phyloP scores from a whole-genome alignment of 2,113 vertebrate species.

The Microtus ochrogaster region DNA sequence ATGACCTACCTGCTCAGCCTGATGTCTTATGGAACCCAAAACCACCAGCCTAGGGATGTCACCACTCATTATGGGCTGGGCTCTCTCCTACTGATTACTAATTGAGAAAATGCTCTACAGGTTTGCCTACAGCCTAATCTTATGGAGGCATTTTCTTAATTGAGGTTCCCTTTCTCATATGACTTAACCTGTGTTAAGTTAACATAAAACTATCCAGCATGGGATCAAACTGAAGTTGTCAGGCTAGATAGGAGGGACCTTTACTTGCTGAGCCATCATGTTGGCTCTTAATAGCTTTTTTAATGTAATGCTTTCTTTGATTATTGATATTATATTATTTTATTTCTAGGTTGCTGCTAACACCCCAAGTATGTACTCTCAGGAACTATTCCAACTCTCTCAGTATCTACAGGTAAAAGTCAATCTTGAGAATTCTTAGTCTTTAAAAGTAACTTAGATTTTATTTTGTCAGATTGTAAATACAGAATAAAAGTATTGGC shows the following conservation, averaged over 20 bases:
- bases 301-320: neutral
- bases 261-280: neutral
- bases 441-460: conserved; percentile 53
- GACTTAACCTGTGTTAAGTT: neutral
- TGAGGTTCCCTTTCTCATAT: neutral
- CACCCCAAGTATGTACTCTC: conserved; percentile 99
- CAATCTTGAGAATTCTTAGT: conserved; percentile 68
- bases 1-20: neutral
- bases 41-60: neutral
- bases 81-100: neutral
- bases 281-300: neutral
- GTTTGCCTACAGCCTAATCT: neutral
- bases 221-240: neutral
- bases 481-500: conserved; percentile 15
- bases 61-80: neutral
- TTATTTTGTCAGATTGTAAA: conserved; percentile 53
- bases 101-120: neutral
- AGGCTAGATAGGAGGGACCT: neutral
- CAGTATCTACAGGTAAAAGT: conserved; percentile 98
- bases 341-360: conserved; percentile 95
- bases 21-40: neutral
- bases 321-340: conserved; percentile 56
- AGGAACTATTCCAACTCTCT: conserved; percentile 99
- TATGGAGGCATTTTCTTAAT: neutral
- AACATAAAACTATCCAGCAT: neutral